Percentiles rank a stretch among this genome's conserved stretches.
phyloP scores from a whole-genome alignment of 2,797 vertebrate genomes.

The Notolepis coatsorum region DNA sequence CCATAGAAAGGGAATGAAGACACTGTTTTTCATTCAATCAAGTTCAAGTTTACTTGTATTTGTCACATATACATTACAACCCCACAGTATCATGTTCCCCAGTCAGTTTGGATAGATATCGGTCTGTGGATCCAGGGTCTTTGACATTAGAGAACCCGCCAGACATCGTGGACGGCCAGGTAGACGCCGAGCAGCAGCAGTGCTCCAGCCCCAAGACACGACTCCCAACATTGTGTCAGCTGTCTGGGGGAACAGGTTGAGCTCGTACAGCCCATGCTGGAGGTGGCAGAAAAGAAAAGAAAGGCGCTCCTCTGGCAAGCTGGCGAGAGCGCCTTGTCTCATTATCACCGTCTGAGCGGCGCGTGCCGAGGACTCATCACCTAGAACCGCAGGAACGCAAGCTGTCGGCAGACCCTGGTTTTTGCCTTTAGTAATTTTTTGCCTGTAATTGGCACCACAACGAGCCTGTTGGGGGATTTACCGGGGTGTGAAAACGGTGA shows the following conservation, averaged over 20 bases:
- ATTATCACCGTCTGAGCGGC: slow-evolving; percentile 49
- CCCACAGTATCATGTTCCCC: not conserved
- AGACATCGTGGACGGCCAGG: slow-evolving; percentile 4
- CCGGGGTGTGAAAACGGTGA: slow-evolving; percentile 21
- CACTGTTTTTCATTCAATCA: too few species aligned
- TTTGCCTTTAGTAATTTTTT: slow-evolving; percentile 50
- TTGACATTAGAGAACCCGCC: slow-evolving; percentile 1
- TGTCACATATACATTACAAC: too few species aligned
- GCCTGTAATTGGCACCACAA: slow-evolving; percentile 45
- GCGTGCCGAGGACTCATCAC: slow-evolving; percentile 46
- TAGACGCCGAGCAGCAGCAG: slow-evolving; percentile 3
- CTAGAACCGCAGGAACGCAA: slow-evolving; percentile 50
- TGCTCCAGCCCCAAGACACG: not conserved
- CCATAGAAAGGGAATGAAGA: too few species aligned
- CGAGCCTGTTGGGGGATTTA: slow-evolving; percentile 16
- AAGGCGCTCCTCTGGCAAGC: slow-evolving; percentile 9
- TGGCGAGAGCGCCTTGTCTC: slow-evolving; percentile 35
- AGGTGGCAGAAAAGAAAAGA: slow-evolving; percentile 9
- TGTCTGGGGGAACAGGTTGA: slow-evolving; percentile 25
- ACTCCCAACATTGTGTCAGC: not conserved
- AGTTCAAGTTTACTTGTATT: too few species aligned
- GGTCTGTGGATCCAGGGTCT: not conserved
- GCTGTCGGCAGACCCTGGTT: slow-evolving; percentile 45
- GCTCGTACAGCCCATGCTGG: slow-evolving; percentile 24
- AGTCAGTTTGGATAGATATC: not conserved